phyloP scores from a whole-genome alignment of 2,113 vertebrate species.

The Rhinolophus sinicus region DNA sequence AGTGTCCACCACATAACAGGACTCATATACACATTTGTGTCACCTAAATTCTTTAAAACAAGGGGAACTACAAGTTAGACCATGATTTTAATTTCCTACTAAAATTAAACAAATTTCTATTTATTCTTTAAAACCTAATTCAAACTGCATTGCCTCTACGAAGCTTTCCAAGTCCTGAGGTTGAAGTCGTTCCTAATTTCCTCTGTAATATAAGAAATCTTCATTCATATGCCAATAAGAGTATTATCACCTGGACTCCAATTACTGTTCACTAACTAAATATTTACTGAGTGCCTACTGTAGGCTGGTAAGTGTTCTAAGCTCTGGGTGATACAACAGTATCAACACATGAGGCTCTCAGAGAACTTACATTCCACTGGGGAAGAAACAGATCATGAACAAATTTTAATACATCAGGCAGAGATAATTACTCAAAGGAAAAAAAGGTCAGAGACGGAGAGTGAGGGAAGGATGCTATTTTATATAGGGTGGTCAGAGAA shows the following conservation, averaged over 20 bases:
- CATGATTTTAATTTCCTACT: neutral
- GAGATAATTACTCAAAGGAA: neutral
- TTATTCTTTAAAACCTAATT: neutral
- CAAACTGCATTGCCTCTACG: neutral
- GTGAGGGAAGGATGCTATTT: neutral
- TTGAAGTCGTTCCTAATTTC: neutral
- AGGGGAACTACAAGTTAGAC: neutral
- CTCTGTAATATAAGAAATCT: neutral
- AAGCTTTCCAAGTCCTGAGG: neutral
- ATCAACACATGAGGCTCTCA: neutral
- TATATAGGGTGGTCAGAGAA: neutral
- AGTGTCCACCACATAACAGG: neutral
- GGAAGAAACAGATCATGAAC: neutral
- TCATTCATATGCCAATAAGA: neutral
- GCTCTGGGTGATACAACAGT: neutral
- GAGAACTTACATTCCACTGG: neutral
- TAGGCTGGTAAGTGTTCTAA: neutral
- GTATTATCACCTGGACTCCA: neutral
- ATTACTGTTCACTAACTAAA: neutral
- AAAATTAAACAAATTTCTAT: neutral
- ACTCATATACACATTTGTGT: neutral
- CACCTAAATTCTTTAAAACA: constrained; percentile 30
- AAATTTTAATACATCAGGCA: neutral
- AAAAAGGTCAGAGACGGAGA: neutral
- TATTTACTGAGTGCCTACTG: neutral